Evolutionary conservation across 1,140 invertebrate genomes (phyloP).

Genomic region (Ostrea edulis): DNA sequence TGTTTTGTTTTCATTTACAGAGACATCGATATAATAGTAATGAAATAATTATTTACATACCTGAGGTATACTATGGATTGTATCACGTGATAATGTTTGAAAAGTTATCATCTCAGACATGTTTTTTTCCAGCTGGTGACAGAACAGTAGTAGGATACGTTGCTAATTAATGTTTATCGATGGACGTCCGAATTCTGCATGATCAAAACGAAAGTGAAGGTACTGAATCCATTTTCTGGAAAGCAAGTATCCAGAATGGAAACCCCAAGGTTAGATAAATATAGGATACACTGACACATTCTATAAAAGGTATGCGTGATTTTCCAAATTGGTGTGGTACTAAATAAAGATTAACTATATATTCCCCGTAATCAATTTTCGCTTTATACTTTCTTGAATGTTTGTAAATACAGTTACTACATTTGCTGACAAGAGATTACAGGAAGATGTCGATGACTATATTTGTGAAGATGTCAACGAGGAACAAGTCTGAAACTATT

Average conservation of each 20-base stretch:
- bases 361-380: background rate
- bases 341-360: too few species aligned
- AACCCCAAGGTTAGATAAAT: background rate
- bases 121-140: background rate
- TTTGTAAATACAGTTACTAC: background rate
- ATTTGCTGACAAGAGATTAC: background rate
- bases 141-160: too few species aligned
- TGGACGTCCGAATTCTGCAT: too few species aligned
- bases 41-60: background rate
- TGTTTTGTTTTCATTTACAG: too few species aligned
- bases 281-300: background rate
- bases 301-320: background rate
- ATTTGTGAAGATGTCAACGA: conserved; percentile 18
- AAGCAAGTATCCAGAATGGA: too few species aligned
- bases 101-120: background rate
- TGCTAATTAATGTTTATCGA: too few species aligned
- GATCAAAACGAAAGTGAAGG: too few species aligned
- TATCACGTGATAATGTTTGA: background rate
- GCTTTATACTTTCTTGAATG: background rate
- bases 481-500: conserved; percentile 8
- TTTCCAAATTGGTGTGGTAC: background rate
- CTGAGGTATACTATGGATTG: background rate
- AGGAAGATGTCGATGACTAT: background rate
- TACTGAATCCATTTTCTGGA: too few species aligned
- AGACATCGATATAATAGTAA: too few species aligned